Conservation (phyloP, 2,888 invertebrate species). For the Abscondita cerata region DNA sequence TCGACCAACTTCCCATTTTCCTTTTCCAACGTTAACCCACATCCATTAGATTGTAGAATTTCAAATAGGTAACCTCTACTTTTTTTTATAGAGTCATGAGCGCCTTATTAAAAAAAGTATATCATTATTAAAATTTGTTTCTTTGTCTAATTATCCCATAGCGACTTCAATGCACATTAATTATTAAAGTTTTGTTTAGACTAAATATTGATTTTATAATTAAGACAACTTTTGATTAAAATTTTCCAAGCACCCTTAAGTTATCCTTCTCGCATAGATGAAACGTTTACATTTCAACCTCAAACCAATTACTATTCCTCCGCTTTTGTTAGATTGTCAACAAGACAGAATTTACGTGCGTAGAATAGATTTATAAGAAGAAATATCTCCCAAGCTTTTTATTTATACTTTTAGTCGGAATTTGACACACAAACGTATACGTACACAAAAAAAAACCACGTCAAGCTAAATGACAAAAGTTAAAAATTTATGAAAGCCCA, state of each 20-base stretch:
- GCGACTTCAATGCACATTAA: constrained; percentile 12
- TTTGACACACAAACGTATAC: too few species aligned
- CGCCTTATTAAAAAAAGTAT: too few species aligned
- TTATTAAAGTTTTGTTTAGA: constrained; percentile 13
- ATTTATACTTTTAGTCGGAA: too few species aligned
- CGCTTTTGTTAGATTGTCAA: constrained; percentile 23
- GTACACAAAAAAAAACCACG: too few species aligned
- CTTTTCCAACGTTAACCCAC: constrained; percentile 2
- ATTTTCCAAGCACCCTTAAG: constrained; percentile 4
- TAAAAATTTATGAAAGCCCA: too few species aligned
- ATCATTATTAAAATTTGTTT: not conserved
- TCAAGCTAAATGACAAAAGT: too few species aligned
- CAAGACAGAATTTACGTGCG: constrained; percentile 22
- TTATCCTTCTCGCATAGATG: constrained; percentile 11
- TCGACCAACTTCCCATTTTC: constrained; percentile 13
- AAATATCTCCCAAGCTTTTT: not conserved
- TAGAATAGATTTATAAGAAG: constrained; percentile 16
- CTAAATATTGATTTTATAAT: constrained; percentile 14
- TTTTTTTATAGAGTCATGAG: too few species aligned
- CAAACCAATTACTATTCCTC: constrained; percentile 22
- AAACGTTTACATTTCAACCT: constrained; percentile 20
- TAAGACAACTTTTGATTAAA: constrained; percentile 18
- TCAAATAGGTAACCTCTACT: not conserved
- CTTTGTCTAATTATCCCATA: constrained; percentile 9
- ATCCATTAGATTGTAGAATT: not conserved